Conservation (phyloP, 2,888 invertebrate genomes). For the Platynereis dumerilii region DNA sequence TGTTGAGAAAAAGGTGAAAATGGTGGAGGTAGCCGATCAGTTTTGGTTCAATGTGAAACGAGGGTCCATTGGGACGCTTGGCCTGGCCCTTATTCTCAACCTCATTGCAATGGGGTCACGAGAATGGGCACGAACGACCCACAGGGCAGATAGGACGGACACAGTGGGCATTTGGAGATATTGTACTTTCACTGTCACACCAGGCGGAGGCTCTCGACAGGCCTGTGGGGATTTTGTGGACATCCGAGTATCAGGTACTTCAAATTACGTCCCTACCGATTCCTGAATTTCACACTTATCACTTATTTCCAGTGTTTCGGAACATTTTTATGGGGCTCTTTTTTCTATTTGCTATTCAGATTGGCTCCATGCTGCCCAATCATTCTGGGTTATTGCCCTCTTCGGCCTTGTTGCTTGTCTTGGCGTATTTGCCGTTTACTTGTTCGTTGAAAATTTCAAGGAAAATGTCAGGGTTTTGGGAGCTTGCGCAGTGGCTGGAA, state of each 20-base stretch:
- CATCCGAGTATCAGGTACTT: neutral
- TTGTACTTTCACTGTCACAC: neutral
- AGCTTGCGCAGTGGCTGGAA: neutral
- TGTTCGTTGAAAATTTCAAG: slow-evolving; percentile 2
- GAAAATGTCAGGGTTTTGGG: neutral
- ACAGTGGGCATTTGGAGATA: neutral
- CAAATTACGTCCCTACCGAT: neutral
- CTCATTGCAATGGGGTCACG: slow-evolving; percentile 4
- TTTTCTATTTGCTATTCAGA: neutral
- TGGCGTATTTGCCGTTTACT: neutral
- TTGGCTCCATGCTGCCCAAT: slow-evolving; percentile 7
- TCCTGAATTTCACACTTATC: no score
- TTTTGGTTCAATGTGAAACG: slow-evolving; percentile 1
- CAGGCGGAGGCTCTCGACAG: slow-evolving; percentile 1
- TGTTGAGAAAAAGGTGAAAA: no score
- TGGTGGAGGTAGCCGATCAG: neutral
- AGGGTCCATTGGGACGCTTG: neutral
- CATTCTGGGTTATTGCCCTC: neutral
- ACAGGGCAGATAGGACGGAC: neutral
- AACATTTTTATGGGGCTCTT: no score
- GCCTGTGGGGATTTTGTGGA: neutral
- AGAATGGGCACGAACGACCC: neutral
- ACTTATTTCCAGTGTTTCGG: no score
- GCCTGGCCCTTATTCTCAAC: neutral
- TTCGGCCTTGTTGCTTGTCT: neutral